Evolutionary conservation across 2,113 vertebrate genomes (phyloP).

Genomic region (Tiliqua scincoides): DNA sequence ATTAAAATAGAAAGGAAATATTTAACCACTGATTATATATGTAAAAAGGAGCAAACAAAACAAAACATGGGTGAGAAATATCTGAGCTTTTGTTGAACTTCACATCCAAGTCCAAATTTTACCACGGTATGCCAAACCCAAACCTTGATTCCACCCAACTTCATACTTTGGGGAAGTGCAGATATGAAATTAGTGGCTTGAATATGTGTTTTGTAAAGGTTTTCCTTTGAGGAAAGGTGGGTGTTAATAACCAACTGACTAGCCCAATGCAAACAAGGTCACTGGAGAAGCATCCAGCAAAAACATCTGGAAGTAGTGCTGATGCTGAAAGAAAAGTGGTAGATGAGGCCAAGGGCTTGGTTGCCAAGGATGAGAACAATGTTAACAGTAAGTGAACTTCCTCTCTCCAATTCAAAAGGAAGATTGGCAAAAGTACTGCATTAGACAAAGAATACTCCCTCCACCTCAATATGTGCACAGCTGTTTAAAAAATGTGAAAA

Average conservation of each 20-base stretch:
- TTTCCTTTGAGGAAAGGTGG: conserved; percentile 44
- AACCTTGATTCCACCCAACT: conserved; percentile 44
- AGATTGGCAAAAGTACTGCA: conserved; percentile 30
- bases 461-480: conserved; percentile 9
- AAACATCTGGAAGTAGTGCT: conserved; percentile 70
- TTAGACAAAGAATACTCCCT: conserved; percentile 9
- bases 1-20: neutral
- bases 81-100: conserved; percentile 17
- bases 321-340: conserved; percentile 39
- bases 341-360: conserved; percentile 57
- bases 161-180: conserved; percentile 47
- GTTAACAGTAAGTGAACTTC: conserved; percentile 57
- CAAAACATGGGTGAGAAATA: neutral
- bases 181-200: conserved; percentile 55
- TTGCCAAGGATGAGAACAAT: conserved; percentile 40
- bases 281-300: conserved; percentile 29
- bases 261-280: conserved; percentile 41
- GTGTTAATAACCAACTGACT: conserved; percentile 35
- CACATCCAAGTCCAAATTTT: conserved; percentile 27
- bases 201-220: conserved; percentile 38
- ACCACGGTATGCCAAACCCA: conserved; percentile 38
- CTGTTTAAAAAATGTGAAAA: conserved; percentile 48
- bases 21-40: neutral
- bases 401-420: conserved; percentile 36
- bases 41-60: neutral